Conservation (phyloP, 2,888 invertebrate species). For the Spisula subtruncata region DNA sequence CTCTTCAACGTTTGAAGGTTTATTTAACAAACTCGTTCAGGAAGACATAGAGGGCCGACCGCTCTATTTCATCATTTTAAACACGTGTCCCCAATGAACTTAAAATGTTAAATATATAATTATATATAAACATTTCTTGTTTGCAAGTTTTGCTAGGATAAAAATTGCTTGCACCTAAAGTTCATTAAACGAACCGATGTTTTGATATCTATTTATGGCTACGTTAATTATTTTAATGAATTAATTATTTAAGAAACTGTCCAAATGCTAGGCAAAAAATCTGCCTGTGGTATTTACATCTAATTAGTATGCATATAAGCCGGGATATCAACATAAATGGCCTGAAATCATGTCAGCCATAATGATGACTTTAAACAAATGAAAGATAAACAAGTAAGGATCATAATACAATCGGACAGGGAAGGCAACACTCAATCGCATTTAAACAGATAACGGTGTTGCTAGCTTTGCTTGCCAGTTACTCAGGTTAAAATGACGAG, state of each 20-base stretch:
- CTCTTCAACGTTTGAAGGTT: background rate
- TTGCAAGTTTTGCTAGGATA: background rate
- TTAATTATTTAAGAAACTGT: constrained; percentile 28
- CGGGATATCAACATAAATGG: background rate
- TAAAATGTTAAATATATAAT: too few relatives aligned
- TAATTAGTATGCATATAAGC: background rate
- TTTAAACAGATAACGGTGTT: too few relatives aligned
- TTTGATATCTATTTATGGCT: constrained; percentile 4
- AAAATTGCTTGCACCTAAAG: background rate
- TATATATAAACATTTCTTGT: constrained; percentile 3
- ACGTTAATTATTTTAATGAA: constrained; percentile 6
- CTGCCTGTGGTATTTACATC: constrained; percentile 14
- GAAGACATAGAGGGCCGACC: background rate
- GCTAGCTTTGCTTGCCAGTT: too few relatives aligned
- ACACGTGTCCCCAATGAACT: background rate
- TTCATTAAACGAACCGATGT: constrained; percentile 8
- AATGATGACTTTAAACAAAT: background rate
- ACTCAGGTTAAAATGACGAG: too few relatives aligned
- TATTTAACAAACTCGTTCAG: background rate
- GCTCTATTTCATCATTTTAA: background rate
- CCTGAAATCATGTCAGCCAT: background rate
- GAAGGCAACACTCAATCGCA: too few relatives aligned
- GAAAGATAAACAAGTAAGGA: too few relatives aligned
- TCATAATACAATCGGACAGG: too few relatives aligned
- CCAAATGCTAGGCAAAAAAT: constrained; percentile 4